Percentiles rank a stretch among this genome's conserved stretches.
These are phyloP conservation scores for Meteorus cinctellus DNA, from an alignment of 2,888 invertebrate species.

Conservation along the genomic window DNA sequence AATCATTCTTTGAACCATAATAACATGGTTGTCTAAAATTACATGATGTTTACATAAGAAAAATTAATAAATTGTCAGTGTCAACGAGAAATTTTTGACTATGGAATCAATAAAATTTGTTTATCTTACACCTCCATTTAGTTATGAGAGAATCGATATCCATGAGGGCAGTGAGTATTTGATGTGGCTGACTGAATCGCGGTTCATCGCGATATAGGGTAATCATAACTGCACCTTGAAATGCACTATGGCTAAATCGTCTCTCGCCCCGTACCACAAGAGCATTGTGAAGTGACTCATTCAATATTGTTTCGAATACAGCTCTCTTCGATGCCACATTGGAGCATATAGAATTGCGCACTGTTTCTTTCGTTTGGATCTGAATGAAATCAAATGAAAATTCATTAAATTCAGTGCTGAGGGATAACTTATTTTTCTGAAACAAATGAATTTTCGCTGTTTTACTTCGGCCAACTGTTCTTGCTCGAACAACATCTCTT, in stretches of 20 bases:
- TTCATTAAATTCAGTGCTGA: constrained; percentile 1
- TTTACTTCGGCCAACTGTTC: constrained; percentile 78
- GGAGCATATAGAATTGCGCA: constrained; percentile 80
- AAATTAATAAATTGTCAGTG: constrained; percentile 27
- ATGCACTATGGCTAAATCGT: constrained; percentile 90
- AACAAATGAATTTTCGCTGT: constrained; percentile 9
- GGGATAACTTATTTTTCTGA: neutral
- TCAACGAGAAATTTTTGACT: constrained; percentile 10
- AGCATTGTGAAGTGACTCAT: constrained; percentile 87
- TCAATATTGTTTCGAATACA: constrained; percentile 92
- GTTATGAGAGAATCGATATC: constrained; percentile 98
- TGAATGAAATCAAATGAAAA: constrained; percentile 72
- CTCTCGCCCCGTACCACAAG: constrained; percentile 90
- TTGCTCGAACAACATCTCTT: constrained; percentile 82
- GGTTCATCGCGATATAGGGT: constrained; percentile 98
- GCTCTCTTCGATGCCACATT: constrained; percentile 87
- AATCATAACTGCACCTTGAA: constrained; percentile 98
- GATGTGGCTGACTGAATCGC: constrained; percentile 97
- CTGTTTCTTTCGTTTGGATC: constrained; percentile 78
- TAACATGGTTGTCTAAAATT: constrained; percentile 93
- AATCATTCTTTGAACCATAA: constrained; percentile 99
- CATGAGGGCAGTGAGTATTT: constrained; percentile 94
- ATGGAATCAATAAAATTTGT: neutral
- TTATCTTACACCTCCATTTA: constrained; percentile 95
- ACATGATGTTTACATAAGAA: constrained; percentile 8